Conservation (phyloP, 2,797 vertebrate species). For the Dipus sagitta region DNA sequence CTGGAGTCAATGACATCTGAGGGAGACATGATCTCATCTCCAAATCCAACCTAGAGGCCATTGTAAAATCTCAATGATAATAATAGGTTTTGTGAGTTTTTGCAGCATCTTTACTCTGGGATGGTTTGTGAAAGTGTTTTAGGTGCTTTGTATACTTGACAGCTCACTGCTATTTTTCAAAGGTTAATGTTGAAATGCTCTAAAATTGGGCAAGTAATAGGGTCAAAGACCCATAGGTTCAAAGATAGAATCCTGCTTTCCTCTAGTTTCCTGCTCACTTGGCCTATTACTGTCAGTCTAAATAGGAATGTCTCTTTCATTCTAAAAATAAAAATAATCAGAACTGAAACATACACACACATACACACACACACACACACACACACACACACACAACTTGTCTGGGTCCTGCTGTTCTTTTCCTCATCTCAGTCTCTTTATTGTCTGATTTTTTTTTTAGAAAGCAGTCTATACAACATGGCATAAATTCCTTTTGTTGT, state of each 20-base stretch:
- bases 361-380: not conserved
- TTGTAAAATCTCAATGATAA: not conserved
- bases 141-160: constrained; percentile 49
- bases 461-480: not conserved
- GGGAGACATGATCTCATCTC: not conserved
- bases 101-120: constrained; percentile 13
- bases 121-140: constrained; percentile 35
- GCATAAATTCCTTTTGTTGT: not conserved
- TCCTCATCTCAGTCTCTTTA: not conserved
- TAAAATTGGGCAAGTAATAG: constrained; percentile 51
- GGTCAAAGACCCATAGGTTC: constrained; percentile 54
- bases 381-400: not conserved
- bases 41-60: not conserved
- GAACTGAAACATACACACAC: not conserved
- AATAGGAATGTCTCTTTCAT: constrained; percentile 8
- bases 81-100: not conserved
- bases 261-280: constrained; percentile 14
- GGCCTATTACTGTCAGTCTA: not conserved
- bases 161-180: constrained; percentile 52
- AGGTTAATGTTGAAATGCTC: constrained; percentile 61
- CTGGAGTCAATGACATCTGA: not conserved
- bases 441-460: not conserved
- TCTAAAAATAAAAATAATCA: constrained; percentile 57
- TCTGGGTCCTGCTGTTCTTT: not conserved
- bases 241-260: constrained; percentile 70